Evolutionary conservation across 2,888 invertebrate species (phyloP), one percentile per base, ranked within the genome.

Genomic region (Agrotis segetum): DNA sequence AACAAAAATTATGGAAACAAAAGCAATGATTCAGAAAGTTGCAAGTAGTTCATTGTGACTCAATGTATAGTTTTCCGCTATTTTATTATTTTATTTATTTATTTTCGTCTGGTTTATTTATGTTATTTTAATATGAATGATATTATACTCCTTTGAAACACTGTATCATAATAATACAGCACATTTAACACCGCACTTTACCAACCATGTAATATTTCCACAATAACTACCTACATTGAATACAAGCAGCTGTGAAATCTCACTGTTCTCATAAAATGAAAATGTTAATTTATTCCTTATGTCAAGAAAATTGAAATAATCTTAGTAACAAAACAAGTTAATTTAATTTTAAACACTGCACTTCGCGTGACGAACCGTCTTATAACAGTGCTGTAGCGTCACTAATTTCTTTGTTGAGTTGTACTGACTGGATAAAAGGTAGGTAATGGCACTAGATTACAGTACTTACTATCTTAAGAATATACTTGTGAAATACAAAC

Each of bases 331-430:
- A 59, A 77, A 24, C 16, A 47, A 68, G 13, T 2, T 13, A 19
- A 1, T 24, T 61, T 34, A 21, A 24, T 56, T 52, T 61, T 46
- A 70, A 71, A 53, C 47, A 63, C 58, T 40, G 4, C 21, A 46
- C 44, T 70, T 24, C 29, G 46, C 69, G 29, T 65, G 67, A 34
- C 34, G 17, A 24, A 34, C 29, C 55, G n/a, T 17, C 17, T n/a
- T 16, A 46, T n/a, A n/a, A 34, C 56, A 21, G 60, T 55, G 24
- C 21, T 62, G 34, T 13, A 17, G 47, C 34, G 14, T 75, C 17
- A 81, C 70, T 50, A 40, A 76, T 70, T 58, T n/a, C 70, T 78
- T 77, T 66, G 71, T 78, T 60, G 21, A 50, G 9, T n/a, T 46
- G 58, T 13, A 76, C 52, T 62, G 56, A 9, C 47, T 5, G 71